A percentile compares a stretch with the other conserved stretches of the same genome.
Evolutionary conservation across 2,797 vertebrate species (phyloP).

Genomic region (Lerista edwardsae): DNA sequence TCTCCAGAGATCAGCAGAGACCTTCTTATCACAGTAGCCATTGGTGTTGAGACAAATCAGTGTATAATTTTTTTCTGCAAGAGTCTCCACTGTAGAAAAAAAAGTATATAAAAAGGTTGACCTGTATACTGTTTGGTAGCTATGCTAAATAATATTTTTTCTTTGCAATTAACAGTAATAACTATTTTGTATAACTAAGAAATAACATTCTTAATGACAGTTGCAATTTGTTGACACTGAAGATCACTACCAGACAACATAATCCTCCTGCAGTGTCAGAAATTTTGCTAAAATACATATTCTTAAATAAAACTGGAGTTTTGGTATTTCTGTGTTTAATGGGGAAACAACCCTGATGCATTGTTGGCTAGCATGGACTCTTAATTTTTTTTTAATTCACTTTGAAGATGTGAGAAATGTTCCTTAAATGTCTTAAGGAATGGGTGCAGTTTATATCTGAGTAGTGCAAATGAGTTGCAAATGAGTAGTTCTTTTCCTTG

Average conservation of each 20-base stretch:
- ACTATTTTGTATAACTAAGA: too few species aligned
- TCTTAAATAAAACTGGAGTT: background rate
- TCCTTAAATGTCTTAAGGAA: background rate
- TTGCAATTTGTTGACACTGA: too few species aligned
- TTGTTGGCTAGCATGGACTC: background rate
- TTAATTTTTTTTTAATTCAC: slow-evolving; percentile 16
- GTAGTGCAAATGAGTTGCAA: background rate
- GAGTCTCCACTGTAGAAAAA: background rate
- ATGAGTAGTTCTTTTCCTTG: background rate
- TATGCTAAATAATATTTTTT: background rate
- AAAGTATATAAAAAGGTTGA: too few species aligned
- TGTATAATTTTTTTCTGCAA: background rate
- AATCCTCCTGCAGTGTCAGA: background rate
- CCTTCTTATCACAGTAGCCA: too few species aligned
- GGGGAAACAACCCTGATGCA: background rate
- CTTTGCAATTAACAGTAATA: too few species aligned
- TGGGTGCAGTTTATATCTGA: too few species aligned
- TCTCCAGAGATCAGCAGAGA: too few species aligned
- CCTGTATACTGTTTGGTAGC: background rate
- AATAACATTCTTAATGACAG: too few species aligned
- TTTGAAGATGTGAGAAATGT: background rate
- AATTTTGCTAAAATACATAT: background rate
- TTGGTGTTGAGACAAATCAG: too few species aligned
- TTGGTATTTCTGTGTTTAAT: background rate
- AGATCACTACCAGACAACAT: too few species aligned